These are phyloP conservation scores for Aphaenogaster ashmeadi DNA, from an alignment of 1,140 invertebrate species.

Conservation along the genomic window DNA sequence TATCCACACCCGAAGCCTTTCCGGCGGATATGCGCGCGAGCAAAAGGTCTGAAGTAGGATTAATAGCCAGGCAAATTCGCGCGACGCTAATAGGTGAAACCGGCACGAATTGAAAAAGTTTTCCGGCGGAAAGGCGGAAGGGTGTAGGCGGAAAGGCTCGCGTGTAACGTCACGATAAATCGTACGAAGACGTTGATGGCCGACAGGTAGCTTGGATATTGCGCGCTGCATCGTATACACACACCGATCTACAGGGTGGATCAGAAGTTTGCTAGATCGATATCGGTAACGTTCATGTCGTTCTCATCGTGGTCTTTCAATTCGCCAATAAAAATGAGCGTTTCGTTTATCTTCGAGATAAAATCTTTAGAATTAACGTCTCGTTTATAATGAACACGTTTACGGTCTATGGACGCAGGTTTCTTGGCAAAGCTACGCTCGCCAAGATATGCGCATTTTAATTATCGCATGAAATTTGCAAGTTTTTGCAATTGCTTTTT, in stretches of 20 bases:
- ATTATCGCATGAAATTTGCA: neutral
- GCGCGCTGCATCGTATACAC: constrained; percentile 26
- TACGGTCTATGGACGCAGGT: neutral
- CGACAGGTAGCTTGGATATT: constrained; percentile 68
- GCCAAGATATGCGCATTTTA: neutral
- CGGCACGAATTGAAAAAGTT: constrained; percentile 73
- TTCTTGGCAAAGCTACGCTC: neutral
- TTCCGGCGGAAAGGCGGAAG: constrained; percentile 64
- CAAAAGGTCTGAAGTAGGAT: constrained; percentile 71
- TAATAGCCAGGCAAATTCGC: constrained; percentile 74
- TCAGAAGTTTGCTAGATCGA: constrained; percentile 53
- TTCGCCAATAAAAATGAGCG: neutral
- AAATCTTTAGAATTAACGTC: constrained; percentile 11
- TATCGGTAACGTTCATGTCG: neutral
- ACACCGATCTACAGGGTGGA: constrained; percentile 25
- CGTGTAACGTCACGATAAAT: constrained; percentile 76
- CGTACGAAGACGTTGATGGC: constrained; percentile 75
- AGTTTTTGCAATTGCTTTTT: constrained; percentile 16
- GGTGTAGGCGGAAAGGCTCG: constrained; percentile 57
- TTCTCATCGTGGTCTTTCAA: neutral
- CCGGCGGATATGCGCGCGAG: constrained; percentile 55
- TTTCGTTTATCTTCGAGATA: neutral
- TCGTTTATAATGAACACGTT: neutral
- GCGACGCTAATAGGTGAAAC: constrained; percentile 72
- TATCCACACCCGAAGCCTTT: constrained; percentile 8